phyloP scores from a whole-genome alignment of 2,797 vertebrate genomes.

The Columba guinea region DNA sequence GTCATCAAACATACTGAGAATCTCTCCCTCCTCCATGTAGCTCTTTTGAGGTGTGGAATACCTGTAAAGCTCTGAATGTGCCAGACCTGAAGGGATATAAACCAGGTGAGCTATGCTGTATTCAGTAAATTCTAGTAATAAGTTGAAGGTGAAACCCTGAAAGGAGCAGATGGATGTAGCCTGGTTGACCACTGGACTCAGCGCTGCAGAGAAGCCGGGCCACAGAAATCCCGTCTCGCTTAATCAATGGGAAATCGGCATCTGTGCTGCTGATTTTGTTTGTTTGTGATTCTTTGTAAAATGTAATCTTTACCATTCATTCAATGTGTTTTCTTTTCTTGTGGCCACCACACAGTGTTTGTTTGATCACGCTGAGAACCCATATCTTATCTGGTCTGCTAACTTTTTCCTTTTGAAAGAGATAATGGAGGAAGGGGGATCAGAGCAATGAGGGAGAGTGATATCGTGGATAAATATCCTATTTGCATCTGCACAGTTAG shows the following conservation, averaged over 20 bases:
- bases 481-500: constrained; percentile 21
- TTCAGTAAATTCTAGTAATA: background rate
- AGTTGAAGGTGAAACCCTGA: background rate
- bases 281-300: background rate
- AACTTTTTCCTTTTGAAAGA: constrained; percentile 66
- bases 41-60: background rate
- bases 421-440: constrained; percentile 5
- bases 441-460: background rate
- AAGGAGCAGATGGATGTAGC: background rate
- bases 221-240: background rate
- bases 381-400: constrained; percentile 62
- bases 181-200: background rate
- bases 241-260: background rate
- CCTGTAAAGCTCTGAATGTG: background rate
- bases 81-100: background rate
- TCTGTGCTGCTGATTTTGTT: background rate
- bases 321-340: constrained; percentile 45
- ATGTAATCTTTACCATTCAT: background rate
- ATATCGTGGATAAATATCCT: constrained; percentile 14
- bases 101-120: background rate
- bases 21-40: background rate
- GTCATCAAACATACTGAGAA: background rate
- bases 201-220: background rate
- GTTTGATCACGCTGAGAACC: constrained; percentile 55
- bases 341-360: constrained; percentile 37